Percentiles rank a stretch among this genome's conserved stretches.
phyloP scores from a whole-genome alignment of 37 sponge, comb jelly and placozoan species.

The Diacarnus erythraeanus region DNA sequence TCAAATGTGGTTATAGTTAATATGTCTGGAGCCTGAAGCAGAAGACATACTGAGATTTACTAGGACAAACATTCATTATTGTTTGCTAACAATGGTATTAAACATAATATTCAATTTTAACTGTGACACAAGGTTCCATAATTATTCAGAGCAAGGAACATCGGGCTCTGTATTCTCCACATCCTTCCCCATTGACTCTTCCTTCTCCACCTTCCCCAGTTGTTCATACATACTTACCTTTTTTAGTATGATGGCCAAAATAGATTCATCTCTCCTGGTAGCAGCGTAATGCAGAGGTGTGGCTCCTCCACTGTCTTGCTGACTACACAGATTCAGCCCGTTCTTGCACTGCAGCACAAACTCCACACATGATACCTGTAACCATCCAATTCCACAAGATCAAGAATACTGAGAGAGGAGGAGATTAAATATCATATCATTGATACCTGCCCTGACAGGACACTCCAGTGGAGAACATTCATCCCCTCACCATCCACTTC shows the following conservation, averaged over 20 bases:
- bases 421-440: not conserved
- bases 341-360: slow-evolving; percentile 21
- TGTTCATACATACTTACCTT: slow-evolving; percentile 26
- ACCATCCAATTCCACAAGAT: not conserved
- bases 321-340: not conserved
- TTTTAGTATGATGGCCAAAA: slow-evolving; percentile 14
- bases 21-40: not conserved
- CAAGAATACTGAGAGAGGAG: not conserved
- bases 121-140: too few relatives aligned
- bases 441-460: slow-evolving; percentile 59
- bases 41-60: too few relatives aligned
- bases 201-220: not conserved
- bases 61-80: too few relatives aligned
- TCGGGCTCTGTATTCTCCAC: too few relatives aligned
- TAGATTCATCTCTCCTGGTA: slow-evolving; percentile 2
- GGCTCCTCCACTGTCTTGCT: slow-evolving; percentile 54
- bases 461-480: slow-evolving; percentile 76
- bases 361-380: slow-evolving; percentile 49
- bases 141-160: too few relatives aligned
- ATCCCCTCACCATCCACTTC: slow-evolving; percentile 43
- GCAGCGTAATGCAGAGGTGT: slow-evolving; percentile 76
- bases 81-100: too few relatives aligned
- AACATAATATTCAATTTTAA: too few relatives aligned
- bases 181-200: too few relatives aligned
- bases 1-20: not conserved